Evolutionary conservation across 2,113 vertebrate species (phyloP), one percentile per base, ranked within the genome.

Genomic region (Centrocercus urophasianus): DNA sequence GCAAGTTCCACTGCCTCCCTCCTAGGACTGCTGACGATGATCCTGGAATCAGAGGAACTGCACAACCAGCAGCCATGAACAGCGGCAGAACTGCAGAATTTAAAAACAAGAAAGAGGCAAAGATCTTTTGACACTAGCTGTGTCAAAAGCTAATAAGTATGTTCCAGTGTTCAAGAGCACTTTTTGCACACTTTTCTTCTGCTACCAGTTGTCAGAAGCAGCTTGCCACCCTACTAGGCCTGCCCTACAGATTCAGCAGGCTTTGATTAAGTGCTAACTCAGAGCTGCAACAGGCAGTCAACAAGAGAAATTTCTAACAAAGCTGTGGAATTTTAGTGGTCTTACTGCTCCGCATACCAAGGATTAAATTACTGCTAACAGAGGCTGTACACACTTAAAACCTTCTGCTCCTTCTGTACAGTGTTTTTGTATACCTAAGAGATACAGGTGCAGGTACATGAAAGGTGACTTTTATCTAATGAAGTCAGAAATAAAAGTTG

Each of bases 151-250:
- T 43, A 43, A 16, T 43, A 15, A 15, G 42, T 43, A 16, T 16
- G 10, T 17, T 89, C 30, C 59, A 79, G 30, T 11, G 15, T 16
- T 69, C 69, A 43, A 87, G 60, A 56, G 32, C 7, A 45, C 59
- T 8, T 74, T 69, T 69, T 28, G 43, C 13, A 28, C 38, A 3
- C 9, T 34, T 52, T 60, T 86, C 65, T 71, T n/a, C n/a, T 22
- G 28, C 84, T 76, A 93, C 47, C 25, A 56, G 38, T 36, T 57
- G 65, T 60, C 52, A 93, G 47, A 84, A 91, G 57, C 34, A 67
- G 61, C 70, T 87, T 22, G 17, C 17, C 25, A 20, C 13, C 6
- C 34, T 56, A 32, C 11, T 2, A 3, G 5, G 17, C 69, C 70
- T 82, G 43, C 12, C 13, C 42, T 47, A 78, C 19, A 75, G 70